Percentiles rank a stretch among this genome's conserved stretches.
phyloP scores from a whole-genome alignment of 1,140 invertebrate genomes.

The Andrena cerasifolii region DNA sequence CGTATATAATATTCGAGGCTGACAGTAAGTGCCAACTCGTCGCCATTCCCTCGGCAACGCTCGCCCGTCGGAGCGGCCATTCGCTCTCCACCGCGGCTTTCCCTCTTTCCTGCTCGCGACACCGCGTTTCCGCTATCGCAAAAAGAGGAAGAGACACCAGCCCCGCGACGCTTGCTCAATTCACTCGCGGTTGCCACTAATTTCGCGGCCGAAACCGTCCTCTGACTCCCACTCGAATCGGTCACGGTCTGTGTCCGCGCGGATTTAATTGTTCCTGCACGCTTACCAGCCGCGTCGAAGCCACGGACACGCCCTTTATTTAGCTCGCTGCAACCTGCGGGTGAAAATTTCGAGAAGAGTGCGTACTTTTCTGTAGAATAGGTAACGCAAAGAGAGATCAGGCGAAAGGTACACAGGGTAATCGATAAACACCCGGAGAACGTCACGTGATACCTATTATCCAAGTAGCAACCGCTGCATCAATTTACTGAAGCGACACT shows the following conservation, averaged over 20 bases:
- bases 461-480: no score
- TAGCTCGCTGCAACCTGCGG: no score
- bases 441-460: no score
- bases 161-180: background rate
- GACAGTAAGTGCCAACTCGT: conserved; percentile 61
- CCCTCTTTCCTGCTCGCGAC: background rate
- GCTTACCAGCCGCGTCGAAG: background rate
- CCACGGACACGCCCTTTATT: background rate
- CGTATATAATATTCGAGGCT: conserved; percentile 56
- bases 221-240: background rate
- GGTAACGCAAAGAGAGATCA: no score
- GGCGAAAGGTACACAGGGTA: no score
- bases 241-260: background rate
- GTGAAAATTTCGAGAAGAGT: no score
- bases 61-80: background rate
- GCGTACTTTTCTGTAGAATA: no score
- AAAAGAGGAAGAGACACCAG: background rate
- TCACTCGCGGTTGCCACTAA: background rate
- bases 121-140: background rate
- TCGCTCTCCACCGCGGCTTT: background rate
- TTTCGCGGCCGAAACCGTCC: background rate
- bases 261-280: conserved; percentile 6
- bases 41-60: conserved; percentile 31
- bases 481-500: no score
- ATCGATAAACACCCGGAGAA: no score